These are phyloP conservation scores for Oryzaephilus surinamensis DNA, from an alignment of 1,140 invertebrate species.

Conservation along the genomic window DNA sequence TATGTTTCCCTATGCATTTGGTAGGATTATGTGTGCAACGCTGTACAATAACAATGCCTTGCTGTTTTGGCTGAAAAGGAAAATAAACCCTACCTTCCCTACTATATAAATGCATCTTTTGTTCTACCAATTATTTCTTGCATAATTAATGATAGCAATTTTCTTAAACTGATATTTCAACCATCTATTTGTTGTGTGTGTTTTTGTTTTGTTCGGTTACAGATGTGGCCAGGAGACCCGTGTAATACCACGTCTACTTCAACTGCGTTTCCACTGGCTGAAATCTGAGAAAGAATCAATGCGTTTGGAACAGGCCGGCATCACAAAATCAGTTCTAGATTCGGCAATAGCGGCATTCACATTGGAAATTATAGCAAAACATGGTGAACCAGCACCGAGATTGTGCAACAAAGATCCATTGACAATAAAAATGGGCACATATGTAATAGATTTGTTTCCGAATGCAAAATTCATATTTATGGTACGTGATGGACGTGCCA, in stretches of 20 bases:
- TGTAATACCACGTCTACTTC: constrained; percentile 88
- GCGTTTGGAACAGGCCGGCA: constrained; percentile 85
- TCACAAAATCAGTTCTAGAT: constrained; percentile 85
- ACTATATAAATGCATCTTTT: no score
- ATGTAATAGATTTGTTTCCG: constrained; percentile 66
- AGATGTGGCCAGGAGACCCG: constrained; percentile 97
- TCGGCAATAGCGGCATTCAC: constrained; percentile 94
- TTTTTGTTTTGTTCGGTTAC: constrained; percentile 23
- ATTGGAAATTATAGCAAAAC: constrained; percentile 88
- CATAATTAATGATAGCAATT: no score
- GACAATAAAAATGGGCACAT: constrained; percentile 88
- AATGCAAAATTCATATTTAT: constrained; percentile 96
- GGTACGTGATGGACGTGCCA: constrained; percentile 90
- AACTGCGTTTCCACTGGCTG: constrained; percentile 86
- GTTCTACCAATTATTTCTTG: no score
- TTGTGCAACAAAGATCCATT: constrained; percentile 99
- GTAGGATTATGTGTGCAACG: no score
- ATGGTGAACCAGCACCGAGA: constrained; percentile 85
- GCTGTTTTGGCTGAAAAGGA: no score
- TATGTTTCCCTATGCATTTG: no score
- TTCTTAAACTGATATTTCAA: no score
- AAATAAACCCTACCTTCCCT: no score
- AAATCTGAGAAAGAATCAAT: constrained; percentile 84
- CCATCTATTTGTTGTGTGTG: not conserved
- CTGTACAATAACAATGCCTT: no score